Evolutionary conservation across 2,113 vertebrate species (phyloP), one percentile per base, ranked within the genome.

Genomic region (Amblyornis subalaris): DNA sequence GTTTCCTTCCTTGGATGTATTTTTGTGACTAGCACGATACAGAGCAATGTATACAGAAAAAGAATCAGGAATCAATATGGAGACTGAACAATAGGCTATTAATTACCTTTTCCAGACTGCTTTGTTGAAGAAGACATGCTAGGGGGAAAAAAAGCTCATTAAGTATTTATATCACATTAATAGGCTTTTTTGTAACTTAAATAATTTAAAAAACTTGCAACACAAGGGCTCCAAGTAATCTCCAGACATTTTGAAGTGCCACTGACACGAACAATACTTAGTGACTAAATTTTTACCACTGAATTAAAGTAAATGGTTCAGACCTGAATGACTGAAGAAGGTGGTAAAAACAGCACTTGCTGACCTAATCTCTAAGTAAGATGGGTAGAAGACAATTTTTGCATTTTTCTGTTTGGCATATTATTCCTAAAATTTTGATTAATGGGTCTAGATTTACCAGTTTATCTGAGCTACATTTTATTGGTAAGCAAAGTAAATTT

Each of bases 91-190:
- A 62, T 44, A 83, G 33, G 16, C 35, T 77, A 69, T 78, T 94
- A 95, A 96, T 97, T 97, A 98, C 98, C 97, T 90, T 95, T 82
- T 85, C 44, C 90, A 86, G 82, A 60, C 36, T 82, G 90, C 66
- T 89, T 94, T 91, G 91, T 40, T 89, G 96, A 94, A 95, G 94
- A 6, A 85, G 91, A 65, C 6, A 40, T 91, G 58, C 97, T 97
- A 74, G 28, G 25, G 45, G 7, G 70, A 67, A 81, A 61, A 80
- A 45, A 86, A 95, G 16, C 4, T 66, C 35, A 94, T 89, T 93
- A 86, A 93, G 33, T 51, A 95, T 57, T 96, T 95, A 75, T 67
- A 90, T 93, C 51, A 97, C 22, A 90, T 48, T 22, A 93, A 90
- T 19, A 85, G 26, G 50, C 18, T 53, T 72, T 88, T 71, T 23